phyloP scores from a whole-genome alignment of 2,113 vertebrate genomes.

The Nanorana parkeri region DNA sequence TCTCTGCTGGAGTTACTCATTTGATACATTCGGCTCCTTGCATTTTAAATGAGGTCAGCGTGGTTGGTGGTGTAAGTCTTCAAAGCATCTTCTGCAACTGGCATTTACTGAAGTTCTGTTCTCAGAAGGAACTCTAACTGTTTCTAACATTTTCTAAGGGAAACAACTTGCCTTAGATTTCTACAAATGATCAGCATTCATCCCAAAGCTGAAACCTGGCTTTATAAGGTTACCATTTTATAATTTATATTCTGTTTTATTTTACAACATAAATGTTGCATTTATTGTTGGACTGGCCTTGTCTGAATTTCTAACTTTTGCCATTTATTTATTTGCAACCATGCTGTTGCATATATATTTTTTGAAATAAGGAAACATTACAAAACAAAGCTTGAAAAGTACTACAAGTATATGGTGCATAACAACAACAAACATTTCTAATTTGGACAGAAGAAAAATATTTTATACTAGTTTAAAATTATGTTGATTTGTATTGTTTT shows the following conservation, averaged over 20 bases:
- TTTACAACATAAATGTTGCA: slow-evolving; percentile 1
- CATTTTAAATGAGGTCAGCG: slow-evolving; percentile 79
- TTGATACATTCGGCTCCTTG: slow-evolving; percentile 68
- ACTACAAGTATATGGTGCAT: neutral
- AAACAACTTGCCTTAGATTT: slow-evolving; percentile 35
- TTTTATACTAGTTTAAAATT: neutral
- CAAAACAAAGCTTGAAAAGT: neutral
- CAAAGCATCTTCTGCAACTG: slow-evolving; percentile 76
- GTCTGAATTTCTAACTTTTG: neutral
- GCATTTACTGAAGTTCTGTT: slow-evolving; percentile 68
- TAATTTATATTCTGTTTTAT: slow-evolving; percentile 47
- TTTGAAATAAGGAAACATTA: neutral
- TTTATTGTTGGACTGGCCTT: slow-evolving; percentile 20
- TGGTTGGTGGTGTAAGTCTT: slow-evolving; percentile 73
- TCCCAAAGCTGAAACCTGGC: slow-evolving; percentile 39
- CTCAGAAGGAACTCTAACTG: slow-evolving; percentile 62
- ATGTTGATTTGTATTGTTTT: neutral
- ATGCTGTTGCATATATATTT: neutral
- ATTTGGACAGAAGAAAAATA: neutral
- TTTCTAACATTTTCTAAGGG: slow-evolving; percentile 59
- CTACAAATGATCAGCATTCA: slow-evolving; percentile 41
- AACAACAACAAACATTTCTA: neutral
- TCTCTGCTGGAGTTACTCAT: slow-evolving; percentile 66
- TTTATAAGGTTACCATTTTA: neutral
- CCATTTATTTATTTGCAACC: neutral